phyloP scores from a whole-genome alignment of 2,888 invertebrate genomes.

The Odontomyia ornata region DNA sequence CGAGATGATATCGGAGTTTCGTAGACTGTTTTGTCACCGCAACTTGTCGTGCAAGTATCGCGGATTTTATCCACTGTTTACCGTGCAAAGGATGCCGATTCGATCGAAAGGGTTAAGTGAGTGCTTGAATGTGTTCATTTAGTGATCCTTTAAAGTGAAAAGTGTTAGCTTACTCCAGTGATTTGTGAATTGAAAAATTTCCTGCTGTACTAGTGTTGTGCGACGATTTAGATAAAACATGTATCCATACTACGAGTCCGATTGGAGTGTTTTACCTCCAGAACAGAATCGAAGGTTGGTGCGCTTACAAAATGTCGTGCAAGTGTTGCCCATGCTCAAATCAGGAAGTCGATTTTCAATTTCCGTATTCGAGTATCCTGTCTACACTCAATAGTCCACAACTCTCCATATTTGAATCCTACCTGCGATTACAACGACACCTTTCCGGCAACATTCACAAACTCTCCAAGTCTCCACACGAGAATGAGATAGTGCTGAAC shows the following conservation, averaged over 20 bases:
- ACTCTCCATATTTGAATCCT: slow-evolving; percentile 7
- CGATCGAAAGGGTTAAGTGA: not conserved
- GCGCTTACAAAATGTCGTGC: slow-evolving; percentile 10
- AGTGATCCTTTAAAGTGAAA: not conserved
- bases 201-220: slow-evolving; percentile 74
- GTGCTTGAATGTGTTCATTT: not conserved
- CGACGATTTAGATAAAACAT: slow-evolving; percentile 75
- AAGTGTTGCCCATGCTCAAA: slow-evolving; percentile 2
- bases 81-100: slow-evolving; percentile 8
- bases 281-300: slow-evolving; percentile 84
- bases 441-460: not conserved
- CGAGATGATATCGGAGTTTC: slow-evolving; percentile 33
- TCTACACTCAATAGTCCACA: not conserved
- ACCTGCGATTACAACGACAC: not conserved
- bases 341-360: not conserved
- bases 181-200: not conserved
- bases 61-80: not conserved
- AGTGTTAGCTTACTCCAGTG: not conserved
- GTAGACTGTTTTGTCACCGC: slow-evolving; percentile 11
- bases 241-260: slow-evolving; percentile 74
- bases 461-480: not conserved
- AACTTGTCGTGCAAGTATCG: not conserved
- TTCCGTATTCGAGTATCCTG: not conserved
- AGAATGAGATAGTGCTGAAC: not conserved
- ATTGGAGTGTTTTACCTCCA: slow-evolving; percentile 86